A percentile compares a stretch with the other conserved stretches of the same genome.
These are phyloP conservation scores for Bombus sibiricus DNA, from an alignment of 1,140 invertebrate species.

Conservation along the genomic window DNA sequence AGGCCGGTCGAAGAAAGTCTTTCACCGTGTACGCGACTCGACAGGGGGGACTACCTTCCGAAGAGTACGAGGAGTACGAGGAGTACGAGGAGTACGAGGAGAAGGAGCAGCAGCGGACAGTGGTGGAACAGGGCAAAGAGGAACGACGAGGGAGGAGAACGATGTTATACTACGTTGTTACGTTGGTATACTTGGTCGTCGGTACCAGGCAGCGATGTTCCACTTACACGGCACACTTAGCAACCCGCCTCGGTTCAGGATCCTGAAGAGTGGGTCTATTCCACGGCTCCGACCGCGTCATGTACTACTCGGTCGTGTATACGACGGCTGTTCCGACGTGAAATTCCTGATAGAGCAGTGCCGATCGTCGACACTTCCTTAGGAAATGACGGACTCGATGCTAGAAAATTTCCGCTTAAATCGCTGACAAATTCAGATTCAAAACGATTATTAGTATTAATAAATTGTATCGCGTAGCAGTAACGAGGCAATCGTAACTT, in stretches of 20 bases:
- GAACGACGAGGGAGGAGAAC: slow-evolving; percentile 70
- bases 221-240: slow-evolving; percentile 82
- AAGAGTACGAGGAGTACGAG: slow-evolving; percentile 52
- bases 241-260: slow-evolving; percentile 78
- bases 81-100: not conserved
- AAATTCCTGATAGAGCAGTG: slow-evolving; percentile 52
- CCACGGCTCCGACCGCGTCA: slow-evolving; percentile 64
- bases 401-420: not conserved
- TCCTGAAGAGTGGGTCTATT: slow-evolving; percentile 79
- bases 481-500: not conserved
- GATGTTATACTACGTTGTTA: slow-evolving; percentile 76
- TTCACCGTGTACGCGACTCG: slow-evolving; percentile 75
- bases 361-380: slow-evolving; percentile 5
- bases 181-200: slow-evolving; percentile 80
- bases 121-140: slow-evolving; percentile 55
- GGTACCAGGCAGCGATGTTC: slow-evolving; percentile 82
- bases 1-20: slow-evolving; percentile 81
- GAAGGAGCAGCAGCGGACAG: slow-evolving; percentile 13
- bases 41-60: slow-evolving; percentile 62
- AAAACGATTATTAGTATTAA: not conserved
- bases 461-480: not conserved
- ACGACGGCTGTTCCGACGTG: slow-evolving; percentile 28
- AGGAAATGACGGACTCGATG: slow-evolving; percentile 1
- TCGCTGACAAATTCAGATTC: too few relatives aligned
- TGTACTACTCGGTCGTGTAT: slow-evolving; percentile 43